phyloP scores from a whole-genome alignment of 2,797 vertebrate genomes.

The Morelia viridis region DNA sequence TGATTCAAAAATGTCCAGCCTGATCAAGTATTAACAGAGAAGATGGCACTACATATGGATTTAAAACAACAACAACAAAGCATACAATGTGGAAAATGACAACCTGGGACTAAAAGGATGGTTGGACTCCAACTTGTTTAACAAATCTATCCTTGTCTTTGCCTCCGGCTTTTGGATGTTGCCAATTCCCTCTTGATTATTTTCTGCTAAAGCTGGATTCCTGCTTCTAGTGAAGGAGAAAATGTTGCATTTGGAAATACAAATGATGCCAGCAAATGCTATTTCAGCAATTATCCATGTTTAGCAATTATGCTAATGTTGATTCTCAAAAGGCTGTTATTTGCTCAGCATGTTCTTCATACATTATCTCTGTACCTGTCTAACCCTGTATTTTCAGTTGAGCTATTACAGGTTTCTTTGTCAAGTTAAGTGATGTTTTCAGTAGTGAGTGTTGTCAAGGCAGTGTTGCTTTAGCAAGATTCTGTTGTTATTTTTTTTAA shows the following conservation, averaged over 20 bases:
- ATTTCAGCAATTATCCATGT: slow-evolving; percentile 79
- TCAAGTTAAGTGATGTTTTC: slow-evolving; percentile 78
- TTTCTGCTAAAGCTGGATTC: slow-evolving; percentile 49
- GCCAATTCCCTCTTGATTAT: slow-evolving; percentile 49
- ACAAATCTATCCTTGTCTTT: slow-evolving; percentile 22
- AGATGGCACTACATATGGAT: slow-evolving; percentile 55
- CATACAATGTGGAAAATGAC: slow-evolving; percentile 44
- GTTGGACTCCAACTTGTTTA: slow-evolving; percentile 45
- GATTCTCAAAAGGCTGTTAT: slow-evolving; percentile 77
- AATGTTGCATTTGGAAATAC: slow-evolving; percentile 66
- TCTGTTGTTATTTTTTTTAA: slow-evolving; percentile 42
- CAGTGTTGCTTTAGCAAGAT: slow-evolving; percentile 62
- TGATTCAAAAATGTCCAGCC: slow-evolving; percentile 71
- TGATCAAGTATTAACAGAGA: slow-evolving; percentile 64
- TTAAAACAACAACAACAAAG: slow-evolving; percentile 42
- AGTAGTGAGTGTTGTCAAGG: slow-evolving; percentile 69
- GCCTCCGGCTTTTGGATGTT: slow-evolving; percentile 38
- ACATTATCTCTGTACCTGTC: slow-evolving; percentile 75
- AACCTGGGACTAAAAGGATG: slow-evolving; percentile 38
- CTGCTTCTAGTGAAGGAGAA: slow-evolving; percentile 55
- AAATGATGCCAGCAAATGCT: slow-evolving; percentile 69
- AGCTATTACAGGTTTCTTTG: slow-evolving; percentile 71
- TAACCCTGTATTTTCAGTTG: slow-evolving; percentile 71
- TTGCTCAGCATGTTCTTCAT: slow-evolving; percentile 73
- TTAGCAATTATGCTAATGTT: slow-evolving; percentile 80